phyloP scores from a whole-genome alignment of 2,797 vertebrate species.

The Moxostoma hubbsi region DNA sequence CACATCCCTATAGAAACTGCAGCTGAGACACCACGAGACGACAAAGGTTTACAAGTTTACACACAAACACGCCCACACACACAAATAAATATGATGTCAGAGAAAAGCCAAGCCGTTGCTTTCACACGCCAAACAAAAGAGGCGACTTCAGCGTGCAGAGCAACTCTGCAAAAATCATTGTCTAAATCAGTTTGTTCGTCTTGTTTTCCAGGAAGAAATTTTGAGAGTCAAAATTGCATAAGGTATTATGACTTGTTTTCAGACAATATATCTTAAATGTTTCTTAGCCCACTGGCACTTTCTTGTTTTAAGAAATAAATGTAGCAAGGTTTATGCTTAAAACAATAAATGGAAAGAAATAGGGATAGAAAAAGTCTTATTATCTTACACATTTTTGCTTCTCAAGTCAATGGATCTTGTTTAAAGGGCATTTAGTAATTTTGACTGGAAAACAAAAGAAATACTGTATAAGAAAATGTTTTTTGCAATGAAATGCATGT shows the following conservation, averaged over 20 bases:
- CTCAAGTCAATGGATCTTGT: too few species aligned
- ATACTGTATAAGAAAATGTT: conserved; percentile 26
- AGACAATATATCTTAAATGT: too few species aligned
- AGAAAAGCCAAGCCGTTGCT: conserved; percentile 62
- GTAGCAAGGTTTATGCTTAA: not conserved
- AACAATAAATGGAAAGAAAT: not conserved
- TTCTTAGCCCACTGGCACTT: too few species aligned
- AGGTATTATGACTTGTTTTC: too few species aligned
- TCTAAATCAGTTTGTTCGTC: not conserved
- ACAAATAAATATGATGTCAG: conserved; percentile 50
- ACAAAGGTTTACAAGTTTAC: conserved; percentile 33
- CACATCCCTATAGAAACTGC: conserved; percentile 36
- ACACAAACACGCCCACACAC: conserved; percentile 12
- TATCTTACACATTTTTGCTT: too few species aligned
- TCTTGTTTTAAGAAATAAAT: too few species aligned
- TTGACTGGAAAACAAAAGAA: conserved; percentile 60
- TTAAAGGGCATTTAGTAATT: not conserved
- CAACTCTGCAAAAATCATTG: conserved; percentile 16
- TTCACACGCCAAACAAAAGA: conserved; percentile 63
- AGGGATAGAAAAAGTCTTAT: too few species aligned
- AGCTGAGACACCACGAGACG: not conserved
- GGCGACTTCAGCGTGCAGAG: conserved; percentile 56
- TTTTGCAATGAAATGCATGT: conserved; percentile 73
- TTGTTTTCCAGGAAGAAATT: not conserved
- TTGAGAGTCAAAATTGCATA: too few species aligned